A percentile compares a stretch with the other conserved stretches of the same genome.
phyloP scores from a whole-genome alignment of 2,888 invertebrate genomes.

The Apoda limacodes region DNA sequence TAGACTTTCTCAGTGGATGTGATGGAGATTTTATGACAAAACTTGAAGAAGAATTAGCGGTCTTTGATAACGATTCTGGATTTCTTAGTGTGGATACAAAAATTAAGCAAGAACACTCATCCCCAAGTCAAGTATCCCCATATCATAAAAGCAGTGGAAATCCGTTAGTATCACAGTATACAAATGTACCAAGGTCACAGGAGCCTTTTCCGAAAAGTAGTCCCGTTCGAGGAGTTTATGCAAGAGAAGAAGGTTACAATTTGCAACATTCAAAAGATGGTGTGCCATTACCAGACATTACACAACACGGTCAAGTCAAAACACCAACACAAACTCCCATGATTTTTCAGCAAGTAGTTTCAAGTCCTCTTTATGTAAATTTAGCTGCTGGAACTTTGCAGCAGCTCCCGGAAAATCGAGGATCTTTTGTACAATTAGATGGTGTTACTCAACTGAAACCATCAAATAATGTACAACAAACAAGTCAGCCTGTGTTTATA shows the following conservation, averaged over 20 bases:
- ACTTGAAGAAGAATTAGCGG: conserved; percentile 53
- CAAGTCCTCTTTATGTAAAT: conserved; percentile 55
- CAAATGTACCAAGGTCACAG: conserved; percentile 33
- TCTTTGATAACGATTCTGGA: conserved; percentile 40
- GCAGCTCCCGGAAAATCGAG: conserved; percentile 37
- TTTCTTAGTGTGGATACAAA: conserved; percentile 43
- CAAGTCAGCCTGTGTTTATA: conserved; percentile 42
- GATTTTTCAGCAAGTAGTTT: conserved; percentile 54
- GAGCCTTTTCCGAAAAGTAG: conserved; percentile 32
- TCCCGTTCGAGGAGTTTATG: conserved; percentile 39
- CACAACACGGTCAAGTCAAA: conserved; percentile 35
- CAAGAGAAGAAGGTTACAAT: conserved; percentile 41
- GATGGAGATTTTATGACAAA: conserved; percentile 74
- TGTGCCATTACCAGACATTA: conserved; percentile 37
- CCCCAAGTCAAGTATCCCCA: conserved; percentile 41
- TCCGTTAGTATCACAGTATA: conserved; percentile 51
- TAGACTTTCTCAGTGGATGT: conserved; percentile 75
- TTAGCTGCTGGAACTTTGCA: conserved; percentile 43
- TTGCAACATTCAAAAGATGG: conserved; percentile 31
- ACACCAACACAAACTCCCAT: conserved; percentile 38
- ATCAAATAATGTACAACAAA: conserved; percentile 29
- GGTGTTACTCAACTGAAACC: conserved; percentile 34
- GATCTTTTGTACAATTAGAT: conserved; percentile 40
- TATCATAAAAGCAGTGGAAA: conserved; percentile 31
- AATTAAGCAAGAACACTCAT: conserved; percentile 30